phyloP scores from a whole-genome alignment of 2,888 invertebrate genomes.

The Malthinus seriepunctatus region DNA sequence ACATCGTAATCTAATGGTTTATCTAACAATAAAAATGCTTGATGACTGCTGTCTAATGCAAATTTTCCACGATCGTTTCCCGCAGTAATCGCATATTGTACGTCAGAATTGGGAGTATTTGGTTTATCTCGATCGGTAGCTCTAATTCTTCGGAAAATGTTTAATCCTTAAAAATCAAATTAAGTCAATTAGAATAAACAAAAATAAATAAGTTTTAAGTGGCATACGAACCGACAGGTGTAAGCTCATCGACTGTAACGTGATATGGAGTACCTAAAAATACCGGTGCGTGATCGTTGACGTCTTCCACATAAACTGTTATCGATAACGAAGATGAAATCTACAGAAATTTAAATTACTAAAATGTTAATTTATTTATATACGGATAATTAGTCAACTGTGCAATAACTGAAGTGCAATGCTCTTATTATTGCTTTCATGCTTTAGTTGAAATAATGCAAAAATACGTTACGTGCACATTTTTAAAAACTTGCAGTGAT shows the following conservation, averaged over 20 bases:
- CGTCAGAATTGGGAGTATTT: slow-evolving; percentile 85
- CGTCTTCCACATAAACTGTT: slow-evolving; percentile 86
- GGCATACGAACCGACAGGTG: slow-evolving; percentile 66
- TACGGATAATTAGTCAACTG: too few relatives aligned
- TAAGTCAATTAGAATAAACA: neutral
- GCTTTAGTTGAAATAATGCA: too few relatives aligned
- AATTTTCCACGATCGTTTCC: slow-evolving; percentile 78
- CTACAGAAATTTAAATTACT: slow-evolving; percentile 55
- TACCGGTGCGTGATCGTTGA: slow-evolving; percentile 81
- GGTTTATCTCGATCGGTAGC: slow-evolving; percentile 85
- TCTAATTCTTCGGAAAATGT: slow-evolving; percentile 78
- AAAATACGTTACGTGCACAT: too few relatives aligned
- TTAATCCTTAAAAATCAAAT: slow-evolving; percentile 62
- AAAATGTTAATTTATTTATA: neutral
- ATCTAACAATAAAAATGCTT: slow-evolving; percentile 73
- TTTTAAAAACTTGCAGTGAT: too few relatives aligned
- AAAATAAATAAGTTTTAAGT: neutral
- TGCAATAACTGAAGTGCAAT: too few relatives aligned
- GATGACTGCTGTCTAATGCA: slow-evolving; percentile 77
- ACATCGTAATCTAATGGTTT: slow-evolving; percentile 78
- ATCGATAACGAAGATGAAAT: slow-evolving; percentile 81
- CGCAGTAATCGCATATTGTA: slow-evolving; percentile 76
- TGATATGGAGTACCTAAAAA: slow-evolving; percentile 80
- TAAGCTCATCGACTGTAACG: slow-evolving; percentile 79
- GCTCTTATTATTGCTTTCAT: too few relatives aligned